Percentiles rank a stretch among this genome's conserved stretches.
These are phyloP conservation scores for Neocrepidodera transversa DNA, from an alignment of 2,888 invertebrate species.

Conservation along the genomic window DNA sequence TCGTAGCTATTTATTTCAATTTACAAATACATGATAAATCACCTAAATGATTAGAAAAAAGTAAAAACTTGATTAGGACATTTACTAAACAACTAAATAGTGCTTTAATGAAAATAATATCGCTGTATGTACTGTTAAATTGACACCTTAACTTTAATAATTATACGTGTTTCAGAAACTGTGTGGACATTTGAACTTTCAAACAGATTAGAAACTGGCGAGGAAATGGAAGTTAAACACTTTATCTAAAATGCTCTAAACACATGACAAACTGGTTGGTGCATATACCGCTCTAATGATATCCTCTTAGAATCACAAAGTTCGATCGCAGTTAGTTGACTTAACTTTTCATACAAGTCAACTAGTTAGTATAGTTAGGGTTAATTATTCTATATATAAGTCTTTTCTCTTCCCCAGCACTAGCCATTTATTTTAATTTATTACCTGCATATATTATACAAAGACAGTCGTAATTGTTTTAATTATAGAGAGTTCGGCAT, in stretches of 20 bases:
- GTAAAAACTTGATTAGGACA: too few relatives aligned
- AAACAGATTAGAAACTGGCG: constrained; percentile 10
- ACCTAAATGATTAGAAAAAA: too few relatives aligned
- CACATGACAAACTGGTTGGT: constrained; percentile 17
- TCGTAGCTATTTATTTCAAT: too few relatives aligned
- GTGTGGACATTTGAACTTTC: constrained; percentile 9
- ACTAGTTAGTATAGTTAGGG: constrained; percentile 3
- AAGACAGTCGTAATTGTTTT: too few relatives aligned
- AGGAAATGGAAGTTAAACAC: constrained; percentile 12
- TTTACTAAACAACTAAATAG: too few relatives aligned
- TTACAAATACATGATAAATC: too few relatives aligned
- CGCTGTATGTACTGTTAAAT: neutral
- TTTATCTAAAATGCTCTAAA: constrained; percentile 16
- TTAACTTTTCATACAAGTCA: constrained; percentile 14
- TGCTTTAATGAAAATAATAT: too few relatives aligned
- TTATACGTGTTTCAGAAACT: neutral
- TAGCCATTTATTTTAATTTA: neutral
- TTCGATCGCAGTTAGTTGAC: constrained; percentile 8
- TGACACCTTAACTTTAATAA: constrained; percentile 4
- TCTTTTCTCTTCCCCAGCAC: neutral
- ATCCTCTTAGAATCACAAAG: constrained; percentile 4
- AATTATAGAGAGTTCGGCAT: too few relatives aligned
- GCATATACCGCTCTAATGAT: constrained; percentile 10
- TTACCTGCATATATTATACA: too few relatives aligned
- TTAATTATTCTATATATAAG: constrained; percentile 2